Evolutionary conservation across 1,140 invertebrate species (phyloP).

Genomic region (Hypothenemus hampei): DNA sequence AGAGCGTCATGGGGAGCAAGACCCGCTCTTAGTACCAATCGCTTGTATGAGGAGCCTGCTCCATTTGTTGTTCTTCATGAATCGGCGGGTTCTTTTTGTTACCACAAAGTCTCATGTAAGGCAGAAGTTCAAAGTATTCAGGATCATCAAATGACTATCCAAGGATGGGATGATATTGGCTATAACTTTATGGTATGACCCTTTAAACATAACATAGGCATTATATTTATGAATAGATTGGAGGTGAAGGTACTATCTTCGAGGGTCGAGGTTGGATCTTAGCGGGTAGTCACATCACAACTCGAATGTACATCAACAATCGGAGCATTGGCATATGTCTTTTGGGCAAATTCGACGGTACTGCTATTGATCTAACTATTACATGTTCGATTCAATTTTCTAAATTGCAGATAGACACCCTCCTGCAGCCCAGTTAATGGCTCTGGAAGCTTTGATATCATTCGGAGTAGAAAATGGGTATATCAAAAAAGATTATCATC

Average conservation of each 20-base stretch:
- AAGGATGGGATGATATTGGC: slow-evolving; percentile 49
- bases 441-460: slow-evolving; percentile 17
- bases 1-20: slow-evolving; percentile 22
- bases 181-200: slow-evolving; percentile 52
- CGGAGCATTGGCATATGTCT: slow-evolving; percentile 62
- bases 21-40: slow-evolving; percentile 7
- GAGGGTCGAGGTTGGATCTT: slow-evolving; percentile 69
- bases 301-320: slow-evolving; percentile 62
- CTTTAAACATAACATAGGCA: too few species aligned
- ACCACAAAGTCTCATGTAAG: slow-evolving; percentile 43
- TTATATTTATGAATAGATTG: too few species aligned
- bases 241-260: slow-evolving; percentile 53
- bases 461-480: slow-evolving; percentile 16
- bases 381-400: not conserved
- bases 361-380: not conserved
- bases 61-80: slow-evolving; percentile 36
- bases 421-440: slow-evolving; percentile 9
- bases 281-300: slow-evolving; percentile 60
- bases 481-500: slow-evolving; percentile 12
- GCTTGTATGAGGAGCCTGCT: slow-evolving; percentile 13
- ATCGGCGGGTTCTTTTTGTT: slow-evolving; percentile 47
- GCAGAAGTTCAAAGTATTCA: slow-evolving; percentile 46
- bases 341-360: slow-evolving; percentile 52
- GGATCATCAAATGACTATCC: slow-evolving; percentile 44
- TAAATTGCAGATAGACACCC: slow-evolving; percentile 25